Evolutionary conservation across 2,888 invertebrate species (phyloP).

Genomic region (Chaetogeoica ovagalla): DNA sequence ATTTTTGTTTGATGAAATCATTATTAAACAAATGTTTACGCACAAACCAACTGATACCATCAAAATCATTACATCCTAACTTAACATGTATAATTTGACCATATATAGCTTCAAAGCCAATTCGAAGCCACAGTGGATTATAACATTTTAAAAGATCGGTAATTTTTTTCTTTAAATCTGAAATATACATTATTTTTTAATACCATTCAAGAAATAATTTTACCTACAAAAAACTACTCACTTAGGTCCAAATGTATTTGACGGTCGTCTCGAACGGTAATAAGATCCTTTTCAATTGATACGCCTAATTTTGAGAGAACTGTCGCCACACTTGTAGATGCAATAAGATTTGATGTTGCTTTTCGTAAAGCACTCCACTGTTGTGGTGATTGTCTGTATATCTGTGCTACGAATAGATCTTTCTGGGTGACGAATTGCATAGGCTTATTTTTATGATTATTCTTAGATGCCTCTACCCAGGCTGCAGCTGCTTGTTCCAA

Average conservation of each 20-base stretch:
- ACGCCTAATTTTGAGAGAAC: conserved; percentile 71
- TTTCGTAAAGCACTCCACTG: conserved; percentile 68
- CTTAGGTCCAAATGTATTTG: conserved; percentile 81
- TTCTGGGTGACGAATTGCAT: conserved; percentile 66
- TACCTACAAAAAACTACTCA: conserved; percentile 56
- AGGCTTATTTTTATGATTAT: conserved; percentile 57
- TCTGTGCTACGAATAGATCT: conserved; percentile 59
- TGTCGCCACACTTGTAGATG: conserved; percentile 66
- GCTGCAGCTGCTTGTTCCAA: conserved; percentile 72
- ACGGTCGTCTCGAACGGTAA: conserved; percentile 75
- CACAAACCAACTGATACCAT: conserved; percentile 78
- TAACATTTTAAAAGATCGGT: conserved; percentile 78
- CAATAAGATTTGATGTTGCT: conserved; percentile 69
- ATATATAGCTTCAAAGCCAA: conserved; percentile 84
- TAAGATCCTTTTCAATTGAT: conserved; percentile 74
- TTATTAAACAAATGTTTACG: conserved; percentile 76
- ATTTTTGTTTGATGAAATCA: conserved; percentile 68
- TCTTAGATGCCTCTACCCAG: conserved; percentile 74
- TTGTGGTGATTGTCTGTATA: conserved; percentile 51
- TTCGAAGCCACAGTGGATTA: conserved; percentile 86
- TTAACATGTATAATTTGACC: conserved; percentile 73
- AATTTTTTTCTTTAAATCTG: conserved; percentile 73
- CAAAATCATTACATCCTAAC: conserved; percentile 75
- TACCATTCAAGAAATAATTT: neutral
- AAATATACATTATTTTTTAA: conserved; percentile 15